These are phyloP conservation scores for Eumeta japonica DNA, from an alignment of 1,140 invertebrate genomes.

Conservation along the genomic window DNA sequence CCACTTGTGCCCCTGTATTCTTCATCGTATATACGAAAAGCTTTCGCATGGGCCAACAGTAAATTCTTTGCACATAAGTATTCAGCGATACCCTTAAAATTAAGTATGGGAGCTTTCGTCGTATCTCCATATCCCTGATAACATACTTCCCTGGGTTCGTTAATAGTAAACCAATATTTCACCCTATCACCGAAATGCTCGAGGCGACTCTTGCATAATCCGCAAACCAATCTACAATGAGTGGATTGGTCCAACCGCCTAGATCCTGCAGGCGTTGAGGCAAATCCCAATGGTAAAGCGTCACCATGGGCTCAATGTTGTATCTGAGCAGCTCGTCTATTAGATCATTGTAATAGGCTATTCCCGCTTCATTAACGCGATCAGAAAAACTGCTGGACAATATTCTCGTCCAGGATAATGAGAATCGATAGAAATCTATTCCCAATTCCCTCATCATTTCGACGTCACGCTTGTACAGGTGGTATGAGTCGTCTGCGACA, in stretches of 20 bases:
- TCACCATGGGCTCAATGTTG: constrained; percentile 55
- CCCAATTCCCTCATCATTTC: constrained; percentile 56
- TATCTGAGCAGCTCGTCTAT: constrained; percentile 60
- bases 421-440: constrained; percentile 64
- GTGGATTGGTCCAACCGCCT: constrained; percentile 65
- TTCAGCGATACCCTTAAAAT: constrained; percentile 52
- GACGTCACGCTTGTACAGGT: too few relatives aligned
- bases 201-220: constrained; percentile 55
- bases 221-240: constrained; percentile 61
- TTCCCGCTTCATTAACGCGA: constrained; percentile 58
- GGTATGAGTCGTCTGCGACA: constrained; percentile 38
- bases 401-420: constrained; percentile 65
- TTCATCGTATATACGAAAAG: constrained; percentile 61
- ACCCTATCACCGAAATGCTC: constrained; percentile 63
- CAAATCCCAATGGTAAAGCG: too few relatives aligned
- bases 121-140: constrained; percentile 57
- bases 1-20: constrained; percentile 23
- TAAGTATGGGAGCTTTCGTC: constrained; percentile 50
- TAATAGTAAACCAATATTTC: constrained; percentile 68
- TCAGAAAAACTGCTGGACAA: constrained; percentile 61
- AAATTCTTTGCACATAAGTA: constrained; percentile 59
- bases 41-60: constrained; percentile 56
- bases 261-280: constrained; percentile 62
- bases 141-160: too few relatives aligned
- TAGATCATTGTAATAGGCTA: constrained; percentile 63